phyloP scores from a whole-genome alignment of 2,888 invertebrate species.

The Drosophila tripunctata region DNA sequence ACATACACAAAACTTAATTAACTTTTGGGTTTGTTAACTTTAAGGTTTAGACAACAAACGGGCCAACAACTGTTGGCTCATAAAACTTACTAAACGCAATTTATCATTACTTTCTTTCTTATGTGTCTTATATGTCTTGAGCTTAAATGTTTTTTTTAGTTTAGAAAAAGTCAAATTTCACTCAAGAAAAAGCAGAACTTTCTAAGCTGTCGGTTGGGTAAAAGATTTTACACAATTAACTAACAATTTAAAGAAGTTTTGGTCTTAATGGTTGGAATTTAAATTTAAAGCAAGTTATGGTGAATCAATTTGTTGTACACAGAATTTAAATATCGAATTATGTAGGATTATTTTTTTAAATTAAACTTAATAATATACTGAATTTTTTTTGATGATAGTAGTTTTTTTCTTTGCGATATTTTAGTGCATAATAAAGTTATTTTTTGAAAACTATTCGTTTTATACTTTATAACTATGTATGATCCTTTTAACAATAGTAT shows the following conservation, averaged over 20 bases:
- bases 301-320: too few relatives aligned
- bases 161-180: slow-evolving; percentile 10
- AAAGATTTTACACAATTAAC: neutral
- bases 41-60: neutral
- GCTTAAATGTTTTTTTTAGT: slow-evolving; percentile 4
- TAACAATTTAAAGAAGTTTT: neutral
- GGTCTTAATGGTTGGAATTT: neutral
- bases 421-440: too few relatives aligned
- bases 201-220: neutral
- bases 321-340: too few relatives aligned
- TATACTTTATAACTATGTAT: too few relatives aligned
- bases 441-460: too few relatives aligned
- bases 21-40: slow-evolving; percentile 10
- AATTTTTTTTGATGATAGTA: too few relatives aligned
- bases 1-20: slow-evolving; percentile 14
- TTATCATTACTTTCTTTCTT: slow-evolving; percentile 26
- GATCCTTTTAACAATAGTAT: too few relatives aligned
- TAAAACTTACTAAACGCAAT: slow-evolving; percentile 18
- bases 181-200: slow-evolving; percentile 8
- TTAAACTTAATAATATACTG: too few relatives aligned
- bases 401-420: too few relatives aligned
- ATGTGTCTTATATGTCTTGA: neutral
- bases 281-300: too few relatives aligned
- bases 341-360: too few relatives aligned
- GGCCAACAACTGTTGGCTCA: neutral